phyloP scores from a whole-genome alignment of 2,888 invertebrate genomes.

The Thyatira batis region DNA sequence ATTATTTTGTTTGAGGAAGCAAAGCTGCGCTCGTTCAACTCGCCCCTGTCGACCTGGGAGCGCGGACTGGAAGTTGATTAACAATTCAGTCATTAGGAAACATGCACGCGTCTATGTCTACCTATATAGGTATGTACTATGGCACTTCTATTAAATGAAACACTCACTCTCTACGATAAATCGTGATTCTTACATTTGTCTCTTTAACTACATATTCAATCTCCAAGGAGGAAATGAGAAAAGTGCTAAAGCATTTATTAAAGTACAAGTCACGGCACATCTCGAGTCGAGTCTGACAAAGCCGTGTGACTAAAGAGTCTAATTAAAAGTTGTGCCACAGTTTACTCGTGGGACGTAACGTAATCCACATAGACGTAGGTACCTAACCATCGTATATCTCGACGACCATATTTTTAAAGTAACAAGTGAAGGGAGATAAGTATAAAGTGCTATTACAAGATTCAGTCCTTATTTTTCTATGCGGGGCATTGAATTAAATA shows the following conservation, averaged over 20 bases:
- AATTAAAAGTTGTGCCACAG: slow-evolving; percentile 42
- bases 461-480: no score
- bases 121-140: neutral
- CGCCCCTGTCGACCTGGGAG: no score
- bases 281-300: slow-evolving; percentile 24
- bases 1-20: slow-evolving; percentile 33
- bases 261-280: slow-evolving; percentile 21
- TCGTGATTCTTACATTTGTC: neutral
- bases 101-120: neutral
- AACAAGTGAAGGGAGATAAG: no score
- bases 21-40: slow-evolving; percentile 5
- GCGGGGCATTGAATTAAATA: no score
- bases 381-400: neutral
- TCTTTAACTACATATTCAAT: slow-evolving; percentile 10
- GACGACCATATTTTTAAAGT: neutral
- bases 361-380: slow-evolving; percentile 1
- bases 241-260: slow-evolving; percentile 32
- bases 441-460: no score
- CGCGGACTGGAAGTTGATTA: neutral
- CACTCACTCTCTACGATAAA: neutral
- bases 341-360: slow-evolving; percentile 15
- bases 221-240: slow-evolving; percentile 28
- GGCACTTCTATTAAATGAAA: neutral
- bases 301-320: slow-evolving; percentile 39
- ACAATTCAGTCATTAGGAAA: neutral